A percentile compares a stretch with the other conserved stretches of the same genome.
Evolutionary conservation across 2,113 vertebrate species (phyloP).

Genomic region (Indri indri): DNA sequence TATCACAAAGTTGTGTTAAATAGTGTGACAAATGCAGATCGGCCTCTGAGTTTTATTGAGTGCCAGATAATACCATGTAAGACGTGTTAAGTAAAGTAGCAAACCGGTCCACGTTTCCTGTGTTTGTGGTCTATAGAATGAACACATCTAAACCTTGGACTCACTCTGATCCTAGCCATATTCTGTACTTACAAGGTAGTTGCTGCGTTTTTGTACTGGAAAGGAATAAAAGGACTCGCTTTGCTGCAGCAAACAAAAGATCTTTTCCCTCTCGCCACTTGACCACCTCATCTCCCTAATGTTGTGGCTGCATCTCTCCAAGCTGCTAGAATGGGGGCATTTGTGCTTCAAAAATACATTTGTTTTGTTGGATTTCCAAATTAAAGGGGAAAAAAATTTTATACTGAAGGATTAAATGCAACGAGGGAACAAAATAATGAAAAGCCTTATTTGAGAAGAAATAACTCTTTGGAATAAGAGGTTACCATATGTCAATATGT

Average conservation of each 20-base stretch:
- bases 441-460: constrained; percentile 66
- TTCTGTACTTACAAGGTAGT: neutral
- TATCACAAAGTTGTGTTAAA: neutral
- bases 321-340: neutral
- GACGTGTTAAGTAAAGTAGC: constrained; percentile 25
- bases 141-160: neutral
- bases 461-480: constrained; percentile 63
- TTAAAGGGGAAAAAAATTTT: constrained; percentile 9
- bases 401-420: constrained; percentile 47
- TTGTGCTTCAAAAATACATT: constrained; percentile 13
- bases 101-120: neutral
- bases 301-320: neutral
- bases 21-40: neutral
- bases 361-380: constrained; percentile 54
- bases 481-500: constrained; percentile 59
- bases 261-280: neutral
- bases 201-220: neutral
- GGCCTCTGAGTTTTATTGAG: neutral
- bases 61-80: neutral
- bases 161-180: neutral
- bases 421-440: constrained; percentile 53
- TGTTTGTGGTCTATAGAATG: neutral
- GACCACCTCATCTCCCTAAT: neutral
- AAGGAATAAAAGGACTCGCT: neutral
- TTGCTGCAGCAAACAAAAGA: neutral